A percentile compares a stretch with the other conserved stretches of the same genome.
phyloP scores from a whole-genome alignment of 2,797 vertebrate species.

The Gambelia wislizenii region DNA sequence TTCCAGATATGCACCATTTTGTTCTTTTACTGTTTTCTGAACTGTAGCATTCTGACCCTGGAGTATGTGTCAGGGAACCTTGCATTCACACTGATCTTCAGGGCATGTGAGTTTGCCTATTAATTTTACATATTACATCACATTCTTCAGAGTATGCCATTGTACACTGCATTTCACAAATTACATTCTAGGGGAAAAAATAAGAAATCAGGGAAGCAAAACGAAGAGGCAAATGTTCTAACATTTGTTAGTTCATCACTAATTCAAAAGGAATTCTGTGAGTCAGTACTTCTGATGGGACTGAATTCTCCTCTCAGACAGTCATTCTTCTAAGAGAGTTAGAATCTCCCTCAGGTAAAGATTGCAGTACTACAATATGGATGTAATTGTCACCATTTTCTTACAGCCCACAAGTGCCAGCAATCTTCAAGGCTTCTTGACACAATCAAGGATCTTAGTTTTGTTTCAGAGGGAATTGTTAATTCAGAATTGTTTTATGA shows the following conservation, averaged over 20 bases:
- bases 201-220: constrained; percentile 64
- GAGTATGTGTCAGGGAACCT: constrained; percentile 36
- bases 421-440: not conserved
- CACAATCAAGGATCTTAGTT: not conserved
- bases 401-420: not conserved
- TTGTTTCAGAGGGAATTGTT: not conserved
- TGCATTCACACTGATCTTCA: constrained; percentile 49
- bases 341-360: constrained; percentile 58
- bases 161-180: constrained; percentile 38
- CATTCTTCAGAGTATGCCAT: constrained; percentile 60
- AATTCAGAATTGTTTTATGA: not conserved
- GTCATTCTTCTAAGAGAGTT: constrained; percentile 51
- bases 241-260: constrained; percentile 29
- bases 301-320: constrained; percentile 59
- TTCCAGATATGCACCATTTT: not conserved
- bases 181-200: constrained; percentile 67
- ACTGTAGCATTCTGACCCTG: not conserved
- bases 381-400: not conserved
- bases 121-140: constrained; percentile 37
- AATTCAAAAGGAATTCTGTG: constrained; percentile 49
- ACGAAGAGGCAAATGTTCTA: constrained; percentile 44
- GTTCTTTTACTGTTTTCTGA: not conserved
- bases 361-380: constrained; percentile 8
- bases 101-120: constrained; percentile 53
- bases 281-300: constrained; percentile 65